Percentiles rank a stretch among this genome's conserved stretches.
Evolutionary conservation across 2,113 vertebrate genomes (phyloP).

Genomic region (Callaeas wilsoni): DNA sequence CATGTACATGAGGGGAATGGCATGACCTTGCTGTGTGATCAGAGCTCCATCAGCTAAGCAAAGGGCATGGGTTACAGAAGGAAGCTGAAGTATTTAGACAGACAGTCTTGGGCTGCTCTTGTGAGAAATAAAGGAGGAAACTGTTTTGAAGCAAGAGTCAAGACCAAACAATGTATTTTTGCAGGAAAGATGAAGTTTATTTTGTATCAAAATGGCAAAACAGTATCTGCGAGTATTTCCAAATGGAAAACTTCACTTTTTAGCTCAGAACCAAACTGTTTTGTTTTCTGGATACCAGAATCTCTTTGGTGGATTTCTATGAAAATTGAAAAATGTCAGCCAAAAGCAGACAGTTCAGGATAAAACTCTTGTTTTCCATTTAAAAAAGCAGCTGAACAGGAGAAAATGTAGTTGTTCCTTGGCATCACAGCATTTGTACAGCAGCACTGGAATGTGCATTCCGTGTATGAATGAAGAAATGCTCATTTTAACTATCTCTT

Average conservation of each 20-base stretch:
- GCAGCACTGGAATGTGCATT: neutral
- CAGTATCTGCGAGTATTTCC: neutral
- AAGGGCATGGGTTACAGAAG: neutral
- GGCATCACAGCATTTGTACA: neutral
- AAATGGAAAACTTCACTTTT: neutral
- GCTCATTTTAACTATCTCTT: constrained; percentile 34
- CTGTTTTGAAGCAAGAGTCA: neutral
- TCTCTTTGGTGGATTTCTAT: neutral
- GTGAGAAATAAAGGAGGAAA: neutral
- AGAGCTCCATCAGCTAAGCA: neutral
- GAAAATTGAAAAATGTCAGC: neutral
- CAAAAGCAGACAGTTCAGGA: neutral
- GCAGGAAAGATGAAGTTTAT: neutral
- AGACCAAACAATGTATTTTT: neutral
- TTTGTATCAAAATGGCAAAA: neutral
- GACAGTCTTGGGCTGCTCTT: neutral
- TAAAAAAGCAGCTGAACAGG: neutral
- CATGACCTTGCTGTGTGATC: neutral
- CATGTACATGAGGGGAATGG: neutral
- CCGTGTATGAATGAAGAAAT: constrained; percentile 51
- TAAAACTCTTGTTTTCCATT: neutral
- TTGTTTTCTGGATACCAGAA: neutral
- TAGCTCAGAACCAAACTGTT: neutral
- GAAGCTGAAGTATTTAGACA: neutral
- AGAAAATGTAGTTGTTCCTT: neutral